Evolutionary conservation across 2,888 invertebrate species (phyloP), one percentile per base, ranked within the genome.

Genomic region (Halocaridina rubra): DNA sequence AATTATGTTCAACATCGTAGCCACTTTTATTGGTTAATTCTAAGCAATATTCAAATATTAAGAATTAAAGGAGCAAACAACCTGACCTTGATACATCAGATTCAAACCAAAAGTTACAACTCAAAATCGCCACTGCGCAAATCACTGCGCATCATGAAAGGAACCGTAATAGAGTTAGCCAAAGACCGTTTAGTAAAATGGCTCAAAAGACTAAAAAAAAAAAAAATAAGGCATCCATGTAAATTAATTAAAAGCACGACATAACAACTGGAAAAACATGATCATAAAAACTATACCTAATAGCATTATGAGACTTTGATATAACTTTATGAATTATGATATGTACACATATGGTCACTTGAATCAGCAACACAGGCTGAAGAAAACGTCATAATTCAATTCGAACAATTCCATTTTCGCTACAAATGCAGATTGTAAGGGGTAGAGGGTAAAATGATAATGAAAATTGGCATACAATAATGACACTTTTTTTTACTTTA

Each of bases 321-420:
- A 77, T 77, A 77, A 61, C 76, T 77, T 69, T 69, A 69, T 69
- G 69, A 69, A 69, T 69, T 29, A 77, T 77, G 76, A 77, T 77
- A 77, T 77, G 76, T 77, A 77, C 76, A 77, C 76, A 61, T 76
- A 76, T 77, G 76, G 76, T 77, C 76, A 77, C 76, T 77, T 77
- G 75, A 76, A 59, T 76, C 75, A 76, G 75, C 75, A 59, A 57
- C 30, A 19, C 59, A 77, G 76, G 76, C 76, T 61, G 61, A 77
- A 57, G 59, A 57, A 77, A 61, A 29, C 59, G 59, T 77, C 32
- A 30, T 59, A 77, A 32, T 33, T 72, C 19, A 72, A 72, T 33
- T 33, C 39, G 72, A 72, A 72, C 39, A 32, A 77, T 32, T 30
- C 32, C 59, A 59, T 61, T 77, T 22, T n/a, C n/a, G 22, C 76